Conservation (phyloP, 2,797 vertebrate genomes). For the Chrosomus eos region DNA sequence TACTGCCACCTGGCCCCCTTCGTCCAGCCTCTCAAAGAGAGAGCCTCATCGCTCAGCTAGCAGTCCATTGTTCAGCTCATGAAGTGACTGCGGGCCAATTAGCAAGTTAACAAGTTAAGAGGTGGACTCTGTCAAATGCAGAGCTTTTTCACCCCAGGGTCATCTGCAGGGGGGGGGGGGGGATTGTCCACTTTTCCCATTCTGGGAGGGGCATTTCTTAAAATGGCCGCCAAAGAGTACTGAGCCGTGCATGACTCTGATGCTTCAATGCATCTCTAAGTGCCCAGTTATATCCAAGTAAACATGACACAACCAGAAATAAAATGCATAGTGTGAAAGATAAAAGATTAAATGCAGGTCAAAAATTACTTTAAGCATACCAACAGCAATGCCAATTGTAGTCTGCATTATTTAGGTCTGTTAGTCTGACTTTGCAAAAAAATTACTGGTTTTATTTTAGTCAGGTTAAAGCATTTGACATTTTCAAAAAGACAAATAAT, state of each 20-base stretch:
- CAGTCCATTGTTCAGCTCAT: slow-evolving; percentile 69
- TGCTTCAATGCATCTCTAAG: background rate
- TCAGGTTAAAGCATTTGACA: background rate
- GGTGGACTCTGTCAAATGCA: slow-evolving; percentile 86
- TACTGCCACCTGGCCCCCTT: slow-evolving; percentile 65
- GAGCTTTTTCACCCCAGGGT: slow-evolving; percentile 82
- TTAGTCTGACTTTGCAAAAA: background rate
- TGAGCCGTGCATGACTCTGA: slow-evolving; percentile 33
- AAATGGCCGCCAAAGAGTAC: slow-evolving; percentile 55
- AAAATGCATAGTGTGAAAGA: background rate
- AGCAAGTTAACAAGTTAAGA: slow-evolving; percentile 91
- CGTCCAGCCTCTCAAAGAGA: slow-evolving; percentile 61
- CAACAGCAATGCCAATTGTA: background rate
- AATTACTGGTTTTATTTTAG: background rate
- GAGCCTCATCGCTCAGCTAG: slow-evolving; percentile 69
- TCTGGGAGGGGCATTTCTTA: slow-evolving; percentile 52
- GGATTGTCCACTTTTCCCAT: slow-evolving; percentile 54
- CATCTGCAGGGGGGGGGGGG: slow-evolving; percentile 40
- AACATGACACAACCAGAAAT: background rate
- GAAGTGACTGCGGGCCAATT: slow-evolving; percentile 83
- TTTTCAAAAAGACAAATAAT: background rate
- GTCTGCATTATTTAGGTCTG: background rate
- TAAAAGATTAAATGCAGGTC: background rate
- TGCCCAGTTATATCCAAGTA: background rate
- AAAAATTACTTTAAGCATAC: background rate